These are phyloP conservation scores for Psittacus erithacus DNA, from an alignment of 2,113 vertebrate genomes.

Conservation along the genomic window DNA sequence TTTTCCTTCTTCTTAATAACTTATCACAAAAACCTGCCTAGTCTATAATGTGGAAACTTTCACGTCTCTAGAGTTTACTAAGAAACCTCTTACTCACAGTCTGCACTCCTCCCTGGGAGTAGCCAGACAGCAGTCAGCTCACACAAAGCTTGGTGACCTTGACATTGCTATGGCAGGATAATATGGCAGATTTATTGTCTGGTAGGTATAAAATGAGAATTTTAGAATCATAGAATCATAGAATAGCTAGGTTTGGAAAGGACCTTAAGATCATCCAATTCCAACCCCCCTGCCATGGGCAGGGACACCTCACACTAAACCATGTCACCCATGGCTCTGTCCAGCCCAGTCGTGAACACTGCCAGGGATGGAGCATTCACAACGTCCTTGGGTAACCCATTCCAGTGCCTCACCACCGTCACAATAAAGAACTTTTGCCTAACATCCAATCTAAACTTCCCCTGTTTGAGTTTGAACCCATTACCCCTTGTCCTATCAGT, in stretches of 20 bases:
- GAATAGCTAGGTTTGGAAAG: background rate
- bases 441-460: no score
- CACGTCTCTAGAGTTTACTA: background rate
- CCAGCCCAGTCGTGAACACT: no score
- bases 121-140: background rate
- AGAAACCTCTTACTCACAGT: rapidly evolving
- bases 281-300: background rate
- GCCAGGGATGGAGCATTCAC: no score
- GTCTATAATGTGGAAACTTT: background rate
- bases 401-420: no score
- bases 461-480: no score
- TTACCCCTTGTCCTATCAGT: no score
- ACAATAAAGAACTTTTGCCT: no score
- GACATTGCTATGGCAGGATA: background rate
- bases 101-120: rapidly evolving
- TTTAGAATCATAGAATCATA: background rate
- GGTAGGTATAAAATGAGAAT: background rate
- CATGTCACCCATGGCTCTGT: no score
- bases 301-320: no score
- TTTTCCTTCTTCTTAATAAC: background rate
- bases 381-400: no score
- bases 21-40: background rate
- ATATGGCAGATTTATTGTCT: background rate
- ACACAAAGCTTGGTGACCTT: background rate
- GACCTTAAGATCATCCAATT: background rate